phyloP scores from a whole-genome alignment of 2,797 vertebrate genomes.

The Acanthiza pusilla region DNA sequence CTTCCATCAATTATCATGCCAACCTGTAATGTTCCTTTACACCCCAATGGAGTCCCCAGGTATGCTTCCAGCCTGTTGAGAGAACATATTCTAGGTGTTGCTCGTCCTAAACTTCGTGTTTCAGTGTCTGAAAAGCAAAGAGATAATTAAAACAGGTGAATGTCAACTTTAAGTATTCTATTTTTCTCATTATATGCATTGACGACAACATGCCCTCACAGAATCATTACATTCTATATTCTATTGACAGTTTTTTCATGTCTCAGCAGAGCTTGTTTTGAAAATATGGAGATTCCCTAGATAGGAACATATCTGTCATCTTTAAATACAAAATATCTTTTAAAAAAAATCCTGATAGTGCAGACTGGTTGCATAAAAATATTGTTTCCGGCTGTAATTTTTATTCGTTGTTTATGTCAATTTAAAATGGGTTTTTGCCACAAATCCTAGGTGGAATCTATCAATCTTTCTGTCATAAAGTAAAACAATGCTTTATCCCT shows the following conservation, averaged over 20 bases:
- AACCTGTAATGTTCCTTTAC: neutral
- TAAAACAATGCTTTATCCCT: neutral
- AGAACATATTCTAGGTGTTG: neutral
- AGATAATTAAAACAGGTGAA: neutral
- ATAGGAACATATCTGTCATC: neutral
- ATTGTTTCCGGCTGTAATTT: neutral
- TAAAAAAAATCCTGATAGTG: neutral
- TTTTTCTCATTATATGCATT: neutral
- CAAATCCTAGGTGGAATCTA: neutral
- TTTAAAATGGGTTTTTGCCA: neutral
- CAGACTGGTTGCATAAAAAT: neutral
- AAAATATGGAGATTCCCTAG: neutral
- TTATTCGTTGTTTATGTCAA: neutral
- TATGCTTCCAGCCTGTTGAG: neutral
- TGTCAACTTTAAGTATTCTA: neutral
- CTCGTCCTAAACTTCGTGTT: neutral
- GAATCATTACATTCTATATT: neutral
- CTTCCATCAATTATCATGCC: neutral
- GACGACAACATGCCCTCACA: neutral
- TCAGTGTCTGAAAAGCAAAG: neutral
- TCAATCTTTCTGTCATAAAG: constrained; percentile 20
- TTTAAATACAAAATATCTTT: neutral
- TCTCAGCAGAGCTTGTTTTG: neutral
- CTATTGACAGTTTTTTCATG: neutral
- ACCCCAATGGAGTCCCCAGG: neutral